Evolutionary conservation across 2,888 invertebrate species (phyloP).

Genomic region (Flabesymbios commensalis): DNA sequence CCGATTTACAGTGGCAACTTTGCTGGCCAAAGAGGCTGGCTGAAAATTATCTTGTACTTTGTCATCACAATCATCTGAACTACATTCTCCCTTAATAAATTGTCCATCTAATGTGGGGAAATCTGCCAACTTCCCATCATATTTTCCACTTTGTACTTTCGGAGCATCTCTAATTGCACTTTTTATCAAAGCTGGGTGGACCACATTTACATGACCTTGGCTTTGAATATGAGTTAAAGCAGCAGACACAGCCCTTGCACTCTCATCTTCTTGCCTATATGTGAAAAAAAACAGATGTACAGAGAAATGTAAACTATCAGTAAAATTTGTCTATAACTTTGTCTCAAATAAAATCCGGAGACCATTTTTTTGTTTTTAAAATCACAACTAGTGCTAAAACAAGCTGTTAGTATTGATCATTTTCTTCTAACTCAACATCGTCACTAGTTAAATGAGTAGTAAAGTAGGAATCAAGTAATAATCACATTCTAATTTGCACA

Average conservation of each 20-base stretch:
- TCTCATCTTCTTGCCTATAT: slow-evolving; percentile 39
- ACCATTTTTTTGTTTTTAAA: too few species aligned
- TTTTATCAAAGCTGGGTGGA: slow-evolving; percentile 12
- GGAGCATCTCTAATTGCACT: too few species aligned
- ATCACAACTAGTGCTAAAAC: too few species aligned
- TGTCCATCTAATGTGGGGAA: slow-evolving; percentile 25
- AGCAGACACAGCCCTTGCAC: slow-evolving; percentile 42
- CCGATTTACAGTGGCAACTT: slow-evolving; percentile 51
- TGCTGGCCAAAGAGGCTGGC: slow-evolving; percentile 49
- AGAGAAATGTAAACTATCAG: too few species aligned
- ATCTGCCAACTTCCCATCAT: slow-evolving; percentile 8
- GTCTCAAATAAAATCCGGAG: too few species aligned
- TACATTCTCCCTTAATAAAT: neutral
- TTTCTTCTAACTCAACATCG: too few species aligned
- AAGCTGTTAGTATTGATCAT: too few species aligned
- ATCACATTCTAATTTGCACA: too few species aligned
- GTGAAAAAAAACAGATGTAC: neutral
- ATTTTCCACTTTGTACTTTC: neutral
- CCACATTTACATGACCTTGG: slow-evolving; percentile 15
- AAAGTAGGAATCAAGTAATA: too few species aligned
- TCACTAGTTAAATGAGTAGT: too few species aligned
- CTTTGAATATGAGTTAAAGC: slow-evolving; percentile 36
- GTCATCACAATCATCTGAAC: neutral
- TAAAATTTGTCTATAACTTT: too few species aligned
- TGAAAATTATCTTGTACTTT: neutral